Base-by-base conservation (phyloP, 2,888 invertebrate species). In the Calameuta filiformis region DNA sequence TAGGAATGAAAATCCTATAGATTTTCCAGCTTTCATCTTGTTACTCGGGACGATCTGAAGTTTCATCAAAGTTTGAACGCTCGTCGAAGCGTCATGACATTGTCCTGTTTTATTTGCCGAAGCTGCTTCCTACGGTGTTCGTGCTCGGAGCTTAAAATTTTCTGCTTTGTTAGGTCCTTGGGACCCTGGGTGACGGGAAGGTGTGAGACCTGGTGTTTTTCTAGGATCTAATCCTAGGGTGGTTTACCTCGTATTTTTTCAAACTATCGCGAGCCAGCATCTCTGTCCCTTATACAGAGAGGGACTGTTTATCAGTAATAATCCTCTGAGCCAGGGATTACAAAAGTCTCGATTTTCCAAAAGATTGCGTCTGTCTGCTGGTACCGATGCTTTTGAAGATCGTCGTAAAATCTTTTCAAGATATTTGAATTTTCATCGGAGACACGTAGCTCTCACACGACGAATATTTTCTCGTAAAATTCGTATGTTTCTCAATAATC, bases 281-380 rank as follows among this genome's bases (percentile, higher is more conserved):
- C 83, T 79, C 78, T 23, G 23, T 76, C 77, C 82, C 71, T 56
- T 23, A 56, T 23, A n/a, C 71, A 34, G 71, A 12, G 31, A 78
- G 31, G 80, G 81, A 81, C 87, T 88, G 87, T 87, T 89, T 87
- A 87, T 86, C 84, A 77, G 73, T 37, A 78, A 79, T 89, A 87
- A 89, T 88, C 87, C 86, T 75, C 73, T 68, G 79, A 79, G 68
- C 81, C 76, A 75, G 76, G 87, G 87, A 87, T 88, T 87, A 87
- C 82, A 83, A 76, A 82, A 82, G 84, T 83, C 84, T 85, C 83
- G 86, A 87, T 88, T 88, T 85, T 85, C 84, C 83, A 77, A 81
- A 77, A 85, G 87, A 88, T 86, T 86, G 81, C 81, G 79, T 74
- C 73, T 75, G 12, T 75, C 75, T 31, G 40, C 68, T 71, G 74